A percentile compares a stretch with the other conserved stretches of the same genome.
Conservation (phyloP, 2,113 vertebrate genomes). For the Taurulus bubalis region DNA sequence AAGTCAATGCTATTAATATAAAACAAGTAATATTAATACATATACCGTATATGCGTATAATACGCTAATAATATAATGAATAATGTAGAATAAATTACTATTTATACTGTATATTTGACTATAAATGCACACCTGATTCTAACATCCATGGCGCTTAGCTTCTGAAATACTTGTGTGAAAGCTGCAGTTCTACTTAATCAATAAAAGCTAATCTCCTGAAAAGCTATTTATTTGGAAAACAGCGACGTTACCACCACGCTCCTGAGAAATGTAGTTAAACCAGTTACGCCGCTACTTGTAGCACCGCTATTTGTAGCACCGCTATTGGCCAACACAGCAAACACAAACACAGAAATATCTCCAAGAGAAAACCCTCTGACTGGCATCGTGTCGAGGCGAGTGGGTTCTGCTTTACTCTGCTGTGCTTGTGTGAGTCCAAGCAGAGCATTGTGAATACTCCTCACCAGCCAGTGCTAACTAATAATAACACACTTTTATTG, state of each 20-base stretch:
- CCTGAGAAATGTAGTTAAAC: background rate
- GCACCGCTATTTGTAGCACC: background rate
- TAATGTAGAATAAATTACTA: background rate
- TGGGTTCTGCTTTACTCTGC: conserved; percentile 52
- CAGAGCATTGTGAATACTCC: conserved; percentile 61
- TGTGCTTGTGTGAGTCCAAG: conserved; percentile 65
- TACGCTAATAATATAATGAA: background rate
- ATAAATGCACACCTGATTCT: background rate
- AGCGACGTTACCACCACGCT: background rate
- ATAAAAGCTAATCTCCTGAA: background rate
- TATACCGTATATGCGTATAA: background rate
- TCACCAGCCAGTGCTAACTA: conserved; percentile 20
- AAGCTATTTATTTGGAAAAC: background rate
- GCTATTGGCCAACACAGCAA: background rate
- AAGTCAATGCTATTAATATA: background rate
- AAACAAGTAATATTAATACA: background rate
- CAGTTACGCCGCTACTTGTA: background rate
- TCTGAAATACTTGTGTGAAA: background rate
- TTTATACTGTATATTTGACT: background rate
- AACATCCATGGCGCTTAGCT: background rate
- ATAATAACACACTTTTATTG: background rate
- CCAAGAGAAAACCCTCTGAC: background rate
- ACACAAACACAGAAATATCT: conserved; percentile 3
- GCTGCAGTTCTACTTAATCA: background rate
- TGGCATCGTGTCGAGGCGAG: conserved; percentile 5